These are phyloP conservation scores for Hylia prasina DNA, from an alignment of 2,113 vertebrate genomes.

Conservation along the genomic window DNA sequence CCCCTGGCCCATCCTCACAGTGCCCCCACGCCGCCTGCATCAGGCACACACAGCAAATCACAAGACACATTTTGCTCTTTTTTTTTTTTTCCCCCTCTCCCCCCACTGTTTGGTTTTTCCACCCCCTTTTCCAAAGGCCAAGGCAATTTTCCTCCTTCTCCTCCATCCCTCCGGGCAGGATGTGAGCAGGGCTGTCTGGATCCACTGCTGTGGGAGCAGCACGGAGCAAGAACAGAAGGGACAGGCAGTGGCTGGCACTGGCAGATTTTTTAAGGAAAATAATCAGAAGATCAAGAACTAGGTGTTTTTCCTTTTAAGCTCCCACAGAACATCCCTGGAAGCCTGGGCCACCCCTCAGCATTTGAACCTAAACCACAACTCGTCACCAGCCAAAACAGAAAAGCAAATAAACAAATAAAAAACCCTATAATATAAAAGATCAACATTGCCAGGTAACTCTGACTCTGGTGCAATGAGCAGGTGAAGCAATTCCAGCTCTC, in stretches of 20 bases:
- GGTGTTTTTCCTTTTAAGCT: background rate
- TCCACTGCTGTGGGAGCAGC: background rate
- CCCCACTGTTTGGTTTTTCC: background rate
- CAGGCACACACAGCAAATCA: fast-evolving
- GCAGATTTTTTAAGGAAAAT: background rate
- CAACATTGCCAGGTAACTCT: background rate
- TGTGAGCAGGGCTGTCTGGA: background rate
- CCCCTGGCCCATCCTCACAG: background rate
- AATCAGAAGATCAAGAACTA: background rate
- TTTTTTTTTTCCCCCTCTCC: too few species aligned
- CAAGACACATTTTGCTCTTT: background rate
- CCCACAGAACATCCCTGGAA: background rate
- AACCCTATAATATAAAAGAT: background rate
- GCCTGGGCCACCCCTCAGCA: fast-evolving
- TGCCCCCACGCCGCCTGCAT: fast-evolving
- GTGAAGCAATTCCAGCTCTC: background rate
- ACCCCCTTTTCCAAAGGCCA: background rate
- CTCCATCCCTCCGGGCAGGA: background rate
- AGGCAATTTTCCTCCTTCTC: background rate
- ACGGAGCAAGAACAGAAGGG: background rate
- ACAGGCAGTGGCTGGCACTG: background rate
- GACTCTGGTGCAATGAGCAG: background rate
- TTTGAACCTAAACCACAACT: background rate
- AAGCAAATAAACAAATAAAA: slow-evolving; percentile 14
- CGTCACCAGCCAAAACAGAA: background rate